Base-by-base conservation (phyloP, 2,797 vertebrate genomes). In the Salmo trutta region DNA sequence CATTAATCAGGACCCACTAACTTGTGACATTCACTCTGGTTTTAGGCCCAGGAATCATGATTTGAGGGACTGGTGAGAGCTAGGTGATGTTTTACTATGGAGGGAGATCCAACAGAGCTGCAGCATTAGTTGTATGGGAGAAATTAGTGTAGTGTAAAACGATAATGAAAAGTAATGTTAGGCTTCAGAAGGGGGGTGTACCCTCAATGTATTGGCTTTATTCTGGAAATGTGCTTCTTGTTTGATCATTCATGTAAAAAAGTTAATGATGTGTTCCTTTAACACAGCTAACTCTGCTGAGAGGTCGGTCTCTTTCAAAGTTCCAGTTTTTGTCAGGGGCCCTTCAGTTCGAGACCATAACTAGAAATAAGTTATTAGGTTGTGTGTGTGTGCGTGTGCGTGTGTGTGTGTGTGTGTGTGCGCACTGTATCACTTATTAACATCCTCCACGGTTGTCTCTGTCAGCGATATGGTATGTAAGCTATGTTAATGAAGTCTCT, bases 1-100 rank as follows among this genome's bases (percentile, higher is more conserved):
- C 78, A 88, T 92, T 86, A 91, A 92, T 92, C 91, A 88, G 78
- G 66, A 83, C 90, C 90, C 85, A 88, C 89, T 90, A 90, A 86
- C 81, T 59, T 69, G 82, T 88, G 84, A 24, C 83, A 79, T 81
- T 83, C 85, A 88, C 83, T 87, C 89, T 90, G 83, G 87, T 88
- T 88, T 88, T 77, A 84, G 78, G 78, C 74, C 14, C 74, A 33
- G 75, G 54, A 41, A 31, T 76, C 31, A 80, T 73, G 33, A 2
- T 56, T n/a, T 31, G 59, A 31, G 16, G 33, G 52, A 24, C n/a
- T 5, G 62, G 72, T 24, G 29, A 0, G 1, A 66, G 6, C 10
- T 51, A 10, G 10, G 41, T 70, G 15, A 41, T 51, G 36, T 70
- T 36, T 71, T 41, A n/a, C 17, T n/a, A 2, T 12, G 17, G 31